phyloP scores from a whole-genome alignment of 2,888 invertebrate species.

The Drosophila niveifrons region DNA sequence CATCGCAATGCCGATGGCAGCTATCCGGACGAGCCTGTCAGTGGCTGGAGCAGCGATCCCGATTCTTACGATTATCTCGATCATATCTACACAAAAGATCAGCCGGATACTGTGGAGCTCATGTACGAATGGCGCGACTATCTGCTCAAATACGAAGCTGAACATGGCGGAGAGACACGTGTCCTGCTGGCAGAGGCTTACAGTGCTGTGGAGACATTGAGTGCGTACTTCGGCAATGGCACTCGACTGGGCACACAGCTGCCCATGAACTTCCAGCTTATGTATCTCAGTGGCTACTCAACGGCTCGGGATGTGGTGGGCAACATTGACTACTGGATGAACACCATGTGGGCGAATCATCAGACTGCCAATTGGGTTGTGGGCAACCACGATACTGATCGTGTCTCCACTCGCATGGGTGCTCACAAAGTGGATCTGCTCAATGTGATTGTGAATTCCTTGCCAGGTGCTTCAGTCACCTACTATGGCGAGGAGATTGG shows the following conservation, averaged over 20 bases:
- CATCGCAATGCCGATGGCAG: constrained; percentile 73
- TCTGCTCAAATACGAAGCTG: constrained; percentile 85
- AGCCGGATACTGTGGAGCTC: constrained; percentile 87
- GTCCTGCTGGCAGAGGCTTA: constrained; percentile 89
- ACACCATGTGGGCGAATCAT: constrained; percentile 86
- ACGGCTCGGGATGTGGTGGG: constrained; percentile 86
- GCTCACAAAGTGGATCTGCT: constrained; percentile 88
- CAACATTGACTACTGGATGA: constrained; percentile 87
- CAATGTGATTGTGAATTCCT: constrained; percentile 89
- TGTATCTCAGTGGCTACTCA: constrained; percentile 86
- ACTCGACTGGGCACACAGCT: constrained; percentile 86
- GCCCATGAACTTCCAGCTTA: constrained; percentile 89
- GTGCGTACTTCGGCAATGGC: constrained; percentile 87
- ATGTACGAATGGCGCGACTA: constrained; percentile 87
- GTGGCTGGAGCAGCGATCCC: constrained; percentile 85
- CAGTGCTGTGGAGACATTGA: constrained; percentile 85
- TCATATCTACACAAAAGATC: constrained; percentile 89
- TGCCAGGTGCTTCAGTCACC: constrained; percentile 92
- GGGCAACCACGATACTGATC: constrained; percentile 89
- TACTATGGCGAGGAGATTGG: constrained; percentile 93
- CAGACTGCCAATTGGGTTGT: constrained; percentile 89
- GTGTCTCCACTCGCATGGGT: constrained; percentile 88
- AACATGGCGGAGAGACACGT: constrained; percentile 82
- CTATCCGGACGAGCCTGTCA: constrained; percentile 86
- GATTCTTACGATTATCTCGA: constrained; percentile 87